phyloP scores from a whole-genome alignment of 2,113 vertebrate species.

The human region GRCh38 chr4:188283001-188283500 shows the following conservation, averaged over 20 bases:
- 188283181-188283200: neutral
- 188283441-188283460: neutral
- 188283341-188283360: constrained; percentile 2
- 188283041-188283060: neutral
- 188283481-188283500: neutral
- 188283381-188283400: neutral
- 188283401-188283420: neutral
- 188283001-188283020: too few species aligned
- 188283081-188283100: neutral
- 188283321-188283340: neutral
- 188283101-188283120: neutral
- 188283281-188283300: neutral
- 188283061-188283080: neutral
- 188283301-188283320: too few species aligned
- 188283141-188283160: neutral
- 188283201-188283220: too few species aligned
- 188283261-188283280: neutral
- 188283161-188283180: too few species aligned
- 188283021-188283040: fast-evolving
- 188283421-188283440: neutral
- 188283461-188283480: neutral
- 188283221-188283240: fast-evolving
- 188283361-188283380: neutral
- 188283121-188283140: neutral
- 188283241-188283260: neutral